These are phyloP conservation scores for Acinonyx jubatus DNA, from an alignment of 2,113 vertebrate genomes.

Conservation along the genomic window DNA sequence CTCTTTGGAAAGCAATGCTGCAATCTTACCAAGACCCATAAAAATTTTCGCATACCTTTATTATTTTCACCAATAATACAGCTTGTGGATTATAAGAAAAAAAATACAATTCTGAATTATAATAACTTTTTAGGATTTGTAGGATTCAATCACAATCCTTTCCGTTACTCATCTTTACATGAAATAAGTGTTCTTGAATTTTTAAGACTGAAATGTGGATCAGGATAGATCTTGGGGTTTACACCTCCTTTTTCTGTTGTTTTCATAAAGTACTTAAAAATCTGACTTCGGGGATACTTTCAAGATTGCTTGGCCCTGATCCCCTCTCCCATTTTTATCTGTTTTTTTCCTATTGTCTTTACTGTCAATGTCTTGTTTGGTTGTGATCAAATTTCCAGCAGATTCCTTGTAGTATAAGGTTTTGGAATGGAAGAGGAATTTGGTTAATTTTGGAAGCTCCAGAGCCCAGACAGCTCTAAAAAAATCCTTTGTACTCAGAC, in stretches of 20 bases:
- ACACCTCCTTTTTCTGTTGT: background rate
- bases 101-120: background rate
- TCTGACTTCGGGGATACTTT: background rate
- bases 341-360: background rate
- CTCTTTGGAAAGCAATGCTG: background rate
- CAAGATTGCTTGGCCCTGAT: background rate
- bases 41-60: background rate
- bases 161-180: background rate
- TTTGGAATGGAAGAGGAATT: background rate
- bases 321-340: background rate
- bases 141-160: background rate
- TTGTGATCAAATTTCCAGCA: background rate
- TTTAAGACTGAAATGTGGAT: background rate
- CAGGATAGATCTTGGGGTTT: background rate
- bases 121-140: background rate
- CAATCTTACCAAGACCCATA: background rate
- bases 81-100: background rate
- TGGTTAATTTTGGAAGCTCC: background rate
- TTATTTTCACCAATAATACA: constrained; percentile 20
- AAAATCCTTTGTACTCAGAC: background rate
- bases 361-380: background rate
- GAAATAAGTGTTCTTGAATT: background rate
- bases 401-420: background rate
- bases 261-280: background rate
- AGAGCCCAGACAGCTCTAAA: background rate